Base-by-base conservation (phyloP, 2,797 vertebrate genomes). In the Holocentrus rufus region DNA sequence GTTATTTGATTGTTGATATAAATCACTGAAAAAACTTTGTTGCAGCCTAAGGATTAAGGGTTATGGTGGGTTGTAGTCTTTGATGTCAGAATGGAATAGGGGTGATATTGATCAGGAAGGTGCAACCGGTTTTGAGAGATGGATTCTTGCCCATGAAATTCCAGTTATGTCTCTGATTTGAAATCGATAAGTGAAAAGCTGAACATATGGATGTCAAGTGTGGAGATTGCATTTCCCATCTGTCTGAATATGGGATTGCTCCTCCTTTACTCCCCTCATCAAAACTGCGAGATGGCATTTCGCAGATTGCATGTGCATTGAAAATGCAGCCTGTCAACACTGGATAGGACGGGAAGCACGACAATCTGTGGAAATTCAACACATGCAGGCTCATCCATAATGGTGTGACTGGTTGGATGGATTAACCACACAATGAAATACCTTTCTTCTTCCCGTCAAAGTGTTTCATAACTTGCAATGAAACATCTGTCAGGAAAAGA, bases 291-390 rank as follows among this genome's bases (percentile, higher is more conserved):
- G 72, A 85, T 79, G 79, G 20, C 76, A 74, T 39, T 74, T 81
- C 74, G 64, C 68, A 85, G 77, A 86, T 75, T 85, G 82, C 56
- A 72, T 55, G 62, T 69, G 65, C 74, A 44, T 54, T 66, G 55
- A 60, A 77, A 76, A 85, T 76, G 74, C 67, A 72, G 60, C 79
- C 80, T 84, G 77, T 79, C 85, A 87, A 55, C 52, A 3, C 42
- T 2, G 25, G 72, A 84, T 76, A 57, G 55, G 74, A 65, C 9
- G 53, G 65, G 39, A 76, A 61, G 62, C 78, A 78, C 61, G 79
- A 85, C 79, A 81, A 69, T 74, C 57, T 60, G 81, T 84, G 73
- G 78, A 84, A 88, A 88, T 82, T 83, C 69, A 86, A 89, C 15
- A 27, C 60, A 77, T 22, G 62, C 65, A 18, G 59, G 2, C 50